Evolutionary conservation across 2,113 vertebrate species (phyloP), one percentile per base, ranked within the genome.

Genomic region (Mirza zaza): DNA sequence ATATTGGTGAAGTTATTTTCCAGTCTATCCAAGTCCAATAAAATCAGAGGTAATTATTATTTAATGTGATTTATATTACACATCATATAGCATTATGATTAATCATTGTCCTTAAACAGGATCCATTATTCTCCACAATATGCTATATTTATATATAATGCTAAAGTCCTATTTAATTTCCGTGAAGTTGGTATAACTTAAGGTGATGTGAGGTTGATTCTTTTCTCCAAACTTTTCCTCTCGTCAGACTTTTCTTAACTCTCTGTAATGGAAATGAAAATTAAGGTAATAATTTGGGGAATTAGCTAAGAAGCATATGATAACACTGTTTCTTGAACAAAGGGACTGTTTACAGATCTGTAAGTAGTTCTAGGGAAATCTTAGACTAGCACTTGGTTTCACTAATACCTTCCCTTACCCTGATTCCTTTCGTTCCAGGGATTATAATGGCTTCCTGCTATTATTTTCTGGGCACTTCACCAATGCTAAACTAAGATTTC

Each of bases 1-100:
- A 96, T 67, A 90, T 94, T 45, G 94, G 6, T 94, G 39, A 12
- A 1, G 17, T 39, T 23, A 73, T 55, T 39, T 42, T 95, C 55
- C 25, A 29, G 45, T 97, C 73, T 92, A 5, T 39, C 61, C 80
- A 95, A 97, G 71, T 94, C 85, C 96, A 96, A 94, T 34, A 97
- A 97, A 96, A 95, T 94, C 95, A 97, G 21, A 89, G 67, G 63
- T 97, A 96, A 97, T 98, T 94, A 97, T 95, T 97, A 96, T 95
- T 96, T 91, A 96, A 91, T 92, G 45, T 96, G 90, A 97, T 97
- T 93, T 97, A 96, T 91, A 94, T 96, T 97, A 83, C 68, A 96
- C 77, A 97, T 96, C 90, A 95, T 88, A 87, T 84, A 96, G 84
- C 83, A 96, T 92, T 97, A 97, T 95, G 91, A 98, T 98, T 98